A percentile compares a stretch with the other conserved stretches of the same genome.
phyloP scores from a whole-genome alignment of 2,888 invertebrate genomes.

The Amiota mariae region DNA sequence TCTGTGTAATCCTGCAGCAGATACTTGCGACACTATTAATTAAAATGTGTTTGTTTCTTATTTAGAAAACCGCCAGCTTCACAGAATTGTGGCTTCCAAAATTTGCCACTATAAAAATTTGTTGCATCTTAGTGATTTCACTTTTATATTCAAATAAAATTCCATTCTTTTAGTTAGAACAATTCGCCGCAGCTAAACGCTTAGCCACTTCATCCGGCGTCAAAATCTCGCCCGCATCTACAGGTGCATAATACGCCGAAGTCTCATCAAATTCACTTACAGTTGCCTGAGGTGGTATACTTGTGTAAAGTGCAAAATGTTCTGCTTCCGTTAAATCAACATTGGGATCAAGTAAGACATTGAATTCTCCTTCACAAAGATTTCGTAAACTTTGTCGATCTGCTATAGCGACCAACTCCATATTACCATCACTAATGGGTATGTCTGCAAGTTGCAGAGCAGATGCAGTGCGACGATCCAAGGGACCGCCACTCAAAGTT shows the following conservation, averaged over 20 bases:
- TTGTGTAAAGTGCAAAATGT: conserved; percentile 89
- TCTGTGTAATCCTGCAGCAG: not conserved
- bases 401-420: conserved; percentile 77
- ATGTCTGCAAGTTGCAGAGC: conserved; percentile 73
- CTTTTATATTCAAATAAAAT: not conserved
- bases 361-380: conserved; percentile 72
- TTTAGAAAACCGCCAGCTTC: conserved; percentile 10
- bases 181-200: conserved; percentile 68
- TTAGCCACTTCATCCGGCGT: conserved; percentile 73
- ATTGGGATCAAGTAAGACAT: conserved; percentile 74
- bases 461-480: conserved; percentile 73
- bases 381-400: conserved; percentile 73
- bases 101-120: not conserved
- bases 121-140: not conserved
- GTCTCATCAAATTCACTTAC: conserved; percentile 91
- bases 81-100: not conserved
- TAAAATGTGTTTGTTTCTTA: not conserved
- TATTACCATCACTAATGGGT: conserved; percentile 74
- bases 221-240: conserved; percentile 84
- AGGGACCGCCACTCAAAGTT: conserved; percentile 68
- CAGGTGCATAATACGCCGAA: conserved; percentile 88
- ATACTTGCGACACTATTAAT: not conserved
- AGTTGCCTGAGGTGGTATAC: conserved; percentile 89
- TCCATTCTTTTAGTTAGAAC: conserved; percentile 46
- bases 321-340: conserved; percentile 89